Evolutionary conservation across 2,888 invertebrate species (phyloP), one percentile per base, ranked within the genome.

Genomic region (Synergus itoensis): DNA sequence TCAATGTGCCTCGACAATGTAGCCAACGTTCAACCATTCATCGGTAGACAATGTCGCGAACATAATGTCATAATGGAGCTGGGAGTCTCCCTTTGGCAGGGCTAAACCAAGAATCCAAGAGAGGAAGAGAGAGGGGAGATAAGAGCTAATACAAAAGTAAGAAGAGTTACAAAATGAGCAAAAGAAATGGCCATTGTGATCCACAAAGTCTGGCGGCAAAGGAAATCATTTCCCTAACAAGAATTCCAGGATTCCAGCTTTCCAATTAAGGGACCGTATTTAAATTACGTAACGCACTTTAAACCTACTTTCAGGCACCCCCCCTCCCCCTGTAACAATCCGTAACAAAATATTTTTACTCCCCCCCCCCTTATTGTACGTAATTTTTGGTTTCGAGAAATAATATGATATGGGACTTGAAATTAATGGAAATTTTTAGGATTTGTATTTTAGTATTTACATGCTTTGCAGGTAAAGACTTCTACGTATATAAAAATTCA

Each of bases 11-110:
- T 82, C 87, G 87, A 91, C 91, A 90, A 91, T 91, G 90, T 91
- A 90, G 89, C 89, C 90, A 90, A 92, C 91, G 89, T 91, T 90
- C 89, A 90, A 90, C 89, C 89, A 91, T 91, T 91, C 91, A 91
- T 83, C 84, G 85, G 80, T 87, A 90, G 89, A 91, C 91, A 92
- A 92, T 91, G 87, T 87, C 86, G 83, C 85, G 88, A 90, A 90
- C 90, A 91, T 91, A 92, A 92, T 90, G 91, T 90, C 88, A 91
- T 92, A 91, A 92, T 91, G 89, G 90, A 89, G 89, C 86, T 87
- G 86, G 88, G 87, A 82, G 87, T 85, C 82, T 82, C 83, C 80
- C 83, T 81, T 78, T 76, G 65, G 83, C 79, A 79, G 85, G 87
- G 84, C 84, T 83, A 83, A 85, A 86, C 83, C 86, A 85, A 86